Evolutionary conservation across 2,888 invertebrate genomes (phyloP), one percentile per base, ranked within the genome.

Genomic region (Ditylenchus weischeri): DNA sequence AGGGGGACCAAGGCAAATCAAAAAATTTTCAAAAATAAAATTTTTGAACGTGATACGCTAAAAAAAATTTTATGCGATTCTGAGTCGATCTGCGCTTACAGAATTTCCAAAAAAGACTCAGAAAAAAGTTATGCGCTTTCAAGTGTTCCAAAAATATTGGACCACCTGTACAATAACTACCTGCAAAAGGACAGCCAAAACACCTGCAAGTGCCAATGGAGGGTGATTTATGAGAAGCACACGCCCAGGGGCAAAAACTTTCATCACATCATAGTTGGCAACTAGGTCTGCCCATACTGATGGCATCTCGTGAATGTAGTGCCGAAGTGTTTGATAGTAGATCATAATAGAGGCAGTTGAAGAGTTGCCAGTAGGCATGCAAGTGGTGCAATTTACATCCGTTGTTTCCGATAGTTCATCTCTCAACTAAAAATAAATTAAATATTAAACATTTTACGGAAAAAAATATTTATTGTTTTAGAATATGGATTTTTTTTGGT

Each of bases 201-300:
- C 54, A 15, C 72, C 71, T 13, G 36, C 54, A 15, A 74, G 57
- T 1, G 57, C 62, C 13, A 70, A 38, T 18, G 69, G 69, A 6
- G 75, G 72, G 36, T 73, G 73, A 35, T 66, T 68, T 18, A 79
- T 71, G 58, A 80, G 67, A 47, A 82, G 65, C 21, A 78, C 74
- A 18, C 81, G 71, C 38, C 81, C 81, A 8, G 72, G 57, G 10
- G 48, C 54, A 47, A 81, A 66, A 57, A 75, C 47, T 58, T 75
- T 74, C 64, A 71, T 71, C 5, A 76, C 54, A n/a, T 47, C 54
- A 29, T 50, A 49, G 21, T 36, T 35, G 43, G 43, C 43, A 21
- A 72, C 61, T 36, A 72, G 60, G 18, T 49, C 36, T 5, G 57
- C 49, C 65, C 72, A 69, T 5, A 74, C 23, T 35, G 13, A 19